phyloP scores from a whole-genome alignment of 64 coral and sea anemone species.

The Actinia tenebrosa region DNA sequence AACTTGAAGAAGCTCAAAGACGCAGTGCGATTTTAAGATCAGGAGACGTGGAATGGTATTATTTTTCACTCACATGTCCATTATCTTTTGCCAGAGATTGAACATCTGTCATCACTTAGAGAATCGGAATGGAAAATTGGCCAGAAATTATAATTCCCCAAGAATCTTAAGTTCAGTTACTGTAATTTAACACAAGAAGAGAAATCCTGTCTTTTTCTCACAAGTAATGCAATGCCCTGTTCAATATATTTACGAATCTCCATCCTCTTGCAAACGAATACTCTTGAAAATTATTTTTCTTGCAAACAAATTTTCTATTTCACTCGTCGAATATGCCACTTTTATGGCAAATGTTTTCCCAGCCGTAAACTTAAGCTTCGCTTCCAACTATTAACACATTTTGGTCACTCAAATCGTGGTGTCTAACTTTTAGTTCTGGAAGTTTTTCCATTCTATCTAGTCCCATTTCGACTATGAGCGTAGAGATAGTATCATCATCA shows the following conservation, averaged over 20 bases:
- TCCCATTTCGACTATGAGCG: conserved; percentile 6
- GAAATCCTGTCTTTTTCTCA: background rate
- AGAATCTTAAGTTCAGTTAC: background rate
- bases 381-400: background rate
- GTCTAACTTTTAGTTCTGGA: conserved; percentile 15
- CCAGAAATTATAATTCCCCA: background rate
- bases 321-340: background rate
- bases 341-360: background rate
- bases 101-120: background rate
- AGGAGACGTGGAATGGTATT: background rate
- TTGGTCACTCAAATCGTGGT: conserved; percentile 10
- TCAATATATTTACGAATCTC: background rate
- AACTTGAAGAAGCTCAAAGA: background rate
- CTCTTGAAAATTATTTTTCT: no score
- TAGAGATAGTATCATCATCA: background rate
- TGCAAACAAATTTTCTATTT: background rate
- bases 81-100: background rate
- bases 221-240: background rate
- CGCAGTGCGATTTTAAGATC: background rate
- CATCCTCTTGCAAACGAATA: background rate
- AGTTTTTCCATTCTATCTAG: background rate
- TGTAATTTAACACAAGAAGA: background rate
- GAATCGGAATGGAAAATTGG: background rate
- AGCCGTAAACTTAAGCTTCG: background rate
- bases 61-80: background rate